A percentile compares a stretch with the other conserved stretches of the same genome.
Conservation (phyloP, 2,113 vertebrate species). For the Marmota flaviventris region DNA sequence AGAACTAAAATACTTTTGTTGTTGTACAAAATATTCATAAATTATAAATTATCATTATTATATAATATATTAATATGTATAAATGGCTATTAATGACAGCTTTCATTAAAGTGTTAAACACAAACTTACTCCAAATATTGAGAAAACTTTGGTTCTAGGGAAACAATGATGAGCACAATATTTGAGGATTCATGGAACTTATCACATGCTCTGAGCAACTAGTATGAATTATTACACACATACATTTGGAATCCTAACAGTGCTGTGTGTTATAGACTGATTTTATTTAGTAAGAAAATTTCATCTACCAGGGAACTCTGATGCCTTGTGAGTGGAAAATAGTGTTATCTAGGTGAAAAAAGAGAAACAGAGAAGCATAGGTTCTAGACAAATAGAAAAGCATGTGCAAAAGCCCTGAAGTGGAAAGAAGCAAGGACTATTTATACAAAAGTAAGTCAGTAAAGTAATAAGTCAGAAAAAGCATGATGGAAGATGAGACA, state of each 20-base stretch:
- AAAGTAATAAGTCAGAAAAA: background rate
- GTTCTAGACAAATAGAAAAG: background rate
- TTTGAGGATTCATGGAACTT: background rate
- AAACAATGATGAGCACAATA: background rate
- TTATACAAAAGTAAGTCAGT: background rate
- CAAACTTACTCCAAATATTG: background rate
- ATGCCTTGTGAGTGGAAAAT: background rate
- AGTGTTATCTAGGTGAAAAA: background rate
- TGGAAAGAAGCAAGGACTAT: background rate
- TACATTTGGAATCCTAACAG: background rate
- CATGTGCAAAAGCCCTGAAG: background rate
- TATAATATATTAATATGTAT: slow-evolving; percentile 28
- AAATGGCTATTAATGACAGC: background rate
- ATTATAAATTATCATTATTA: slow-evolving; percentile 11
- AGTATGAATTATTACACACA: background rate
- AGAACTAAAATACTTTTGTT: background rate
- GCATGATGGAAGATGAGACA: background rate
- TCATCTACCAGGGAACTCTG: slow-evolving; percentile 10
- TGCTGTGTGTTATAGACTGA: background rate
- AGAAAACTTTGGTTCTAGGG: background rate
- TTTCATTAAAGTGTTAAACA: background rate
- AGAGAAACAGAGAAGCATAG: background rate
- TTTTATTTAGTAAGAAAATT: background rate
- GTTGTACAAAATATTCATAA: slow-evolving; percentile 1
- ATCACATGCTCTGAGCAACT: background rate